These are phyloP conservation scores for Drosophila pruinosa DNA, from an alignment of 1,140 invertebrate genomes.

Conservation along the genomic window DNA sequence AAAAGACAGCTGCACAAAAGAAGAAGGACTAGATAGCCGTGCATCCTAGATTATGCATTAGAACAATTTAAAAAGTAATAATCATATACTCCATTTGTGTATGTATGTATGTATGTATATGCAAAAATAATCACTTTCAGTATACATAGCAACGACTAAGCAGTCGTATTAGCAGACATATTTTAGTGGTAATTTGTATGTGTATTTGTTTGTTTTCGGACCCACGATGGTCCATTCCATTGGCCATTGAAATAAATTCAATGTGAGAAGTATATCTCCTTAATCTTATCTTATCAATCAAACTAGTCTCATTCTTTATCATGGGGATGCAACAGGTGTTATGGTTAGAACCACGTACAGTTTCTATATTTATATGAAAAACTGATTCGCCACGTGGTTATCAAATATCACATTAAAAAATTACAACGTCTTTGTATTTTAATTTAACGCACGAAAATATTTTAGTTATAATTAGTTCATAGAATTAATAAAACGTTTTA, in stretches of 20 bases:
- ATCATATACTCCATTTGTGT: constrained; percentile 20
- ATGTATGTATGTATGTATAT: constrained; percentile 23
- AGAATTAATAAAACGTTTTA: no score
- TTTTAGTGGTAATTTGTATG: constrained; percentile 47
- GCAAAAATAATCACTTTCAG: constrained; percentile 36
- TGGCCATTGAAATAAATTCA: constrained; percentile 48
- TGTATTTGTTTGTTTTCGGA: constrained; percentile 40
- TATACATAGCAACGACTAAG: constrained; percentile 37
- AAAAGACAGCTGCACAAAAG: constrained; percentile 74
- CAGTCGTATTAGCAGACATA: constrained; percentile 29
- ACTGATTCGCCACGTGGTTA: neutral
- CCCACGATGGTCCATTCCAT: constrained; percentile 8
- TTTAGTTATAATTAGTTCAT: no score
- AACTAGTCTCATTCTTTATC: neutral
- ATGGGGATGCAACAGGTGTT: neutral
- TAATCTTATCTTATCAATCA: constrained; percentile 7
- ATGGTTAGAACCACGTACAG: neutral
- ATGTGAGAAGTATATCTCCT: constrained; percentile 22
- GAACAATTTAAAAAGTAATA: constrained; percentile 34
- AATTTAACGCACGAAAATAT: no score
- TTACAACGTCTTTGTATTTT: no score
- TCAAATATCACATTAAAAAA: no score
- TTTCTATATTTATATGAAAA: neutral
- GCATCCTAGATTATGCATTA: constrained; percentile 19
- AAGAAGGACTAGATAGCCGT: constrained; percentile 64